phyloP scores from a whole-genome alignment of 2,888 invertebrate species.

The Blastobasis adustella region DNA sequence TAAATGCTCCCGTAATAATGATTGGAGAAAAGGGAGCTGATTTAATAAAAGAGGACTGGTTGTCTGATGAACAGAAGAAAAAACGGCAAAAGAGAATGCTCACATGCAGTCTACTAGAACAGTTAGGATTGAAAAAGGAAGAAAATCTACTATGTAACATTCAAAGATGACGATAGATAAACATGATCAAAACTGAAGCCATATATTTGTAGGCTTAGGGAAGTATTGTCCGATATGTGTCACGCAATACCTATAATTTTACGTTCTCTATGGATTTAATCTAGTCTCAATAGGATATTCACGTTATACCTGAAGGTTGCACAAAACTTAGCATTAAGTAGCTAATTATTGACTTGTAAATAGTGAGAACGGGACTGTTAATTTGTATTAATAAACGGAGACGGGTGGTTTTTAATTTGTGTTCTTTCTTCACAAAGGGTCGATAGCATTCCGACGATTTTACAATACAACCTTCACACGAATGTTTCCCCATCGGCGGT shows the following conservation, averaged over 20 bases:
- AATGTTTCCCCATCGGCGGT: too few species aligned
- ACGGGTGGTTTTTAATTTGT: too few species aligned
- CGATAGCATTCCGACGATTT: too few species aligned
- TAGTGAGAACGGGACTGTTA: too few species aligned
- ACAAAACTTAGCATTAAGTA: too few species aligned
- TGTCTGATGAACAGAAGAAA: slow-evolving; percentile 35
- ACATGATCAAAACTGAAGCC: neutral
- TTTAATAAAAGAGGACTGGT: slow-evolving; percentile 84
- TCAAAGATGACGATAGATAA: slow-evolving; percentile 40
- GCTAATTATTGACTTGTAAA: too few species aligned
- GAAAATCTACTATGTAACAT: slow-evolving; percentile 29
- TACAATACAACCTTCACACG: too few species aligned
- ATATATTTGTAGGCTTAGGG: slow-evolving; percentile 11
- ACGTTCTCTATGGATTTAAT: neutral
- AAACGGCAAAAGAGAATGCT: slow-evolving; percentile 31
- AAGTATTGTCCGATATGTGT: slow-evolving; percentile 5
- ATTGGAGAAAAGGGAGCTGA: slow-evolving; percentile 91
- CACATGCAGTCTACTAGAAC: slow-evolving; percentile 33
- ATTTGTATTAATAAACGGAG: too few species aligned
- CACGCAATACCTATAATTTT: too few species aligned
- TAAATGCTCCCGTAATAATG: slow-evolving; percentile 91
- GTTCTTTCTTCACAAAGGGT: too few species aligned
- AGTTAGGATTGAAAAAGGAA: slow-evolving; percentile 25
- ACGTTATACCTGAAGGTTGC: too few species aligned
- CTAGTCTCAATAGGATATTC: neutral